Conservation (phyloP, 1,140 invertebrate species). For the Heliconius congener region DNA sequence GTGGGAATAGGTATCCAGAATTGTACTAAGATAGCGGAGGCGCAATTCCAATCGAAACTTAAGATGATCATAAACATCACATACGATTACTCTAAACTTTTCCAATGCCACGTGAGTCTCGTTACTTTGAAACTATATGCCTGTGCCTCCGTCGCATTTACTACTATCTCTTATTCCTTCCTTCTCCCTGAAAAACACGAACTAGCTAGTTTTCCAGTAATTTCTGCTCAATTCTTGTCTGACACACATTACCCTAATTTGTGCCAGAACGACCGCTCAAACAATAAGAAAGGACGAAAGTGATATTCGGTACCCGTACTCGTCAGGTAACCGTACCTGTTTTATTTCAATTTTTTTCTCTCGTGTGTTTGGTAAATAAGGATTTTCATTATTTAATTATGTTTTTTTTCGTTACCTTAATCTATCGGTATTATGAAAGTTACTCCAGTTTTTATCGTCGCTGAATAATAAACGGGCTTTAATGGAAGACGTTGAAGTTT, state of each 20-base stretch:
- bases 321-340: background rate
- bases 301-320: constrained; percentile 23
- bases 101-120: constrained; percentile 43
- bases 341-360: background rate
- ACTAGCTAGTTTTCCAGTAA: constrained; percentile 38
- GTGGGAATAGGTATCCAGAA: constrained; percentile 49
- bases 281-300: constrained; percentile 49
- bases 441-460: constrained; percentile 7
- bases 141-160: constrained; percentile 26
- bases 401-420: constrained; percentile 7
- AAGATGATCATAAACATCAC: constrained; percentile 63
- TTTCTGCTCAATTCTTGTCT: constrained; percentile 51
- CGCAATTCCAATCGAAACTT: constrained; percentile 58
- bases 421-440: constrained; percentile 20
- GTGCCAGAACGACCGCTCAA: constrained; percentile 52
- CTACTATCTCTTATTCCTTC: constrained; percentile 25
- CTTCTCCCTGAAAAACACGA: constrained; percentile 19
- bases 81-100: constrained; percentile 57
- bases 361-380: background rate
- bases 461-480: constrained; percentile 31
- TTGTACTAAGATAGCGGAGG: constrained; percentile 48
- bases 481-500: constrained; percentile 41
- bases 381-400: background rate
- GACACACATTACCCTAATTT: constrained; percentile 60
- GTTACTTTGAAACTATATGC: constrained; percentile 46